Conservation (phyloP, 2,797 vertebrate species). For the Potorous gilbertii region DNA sequence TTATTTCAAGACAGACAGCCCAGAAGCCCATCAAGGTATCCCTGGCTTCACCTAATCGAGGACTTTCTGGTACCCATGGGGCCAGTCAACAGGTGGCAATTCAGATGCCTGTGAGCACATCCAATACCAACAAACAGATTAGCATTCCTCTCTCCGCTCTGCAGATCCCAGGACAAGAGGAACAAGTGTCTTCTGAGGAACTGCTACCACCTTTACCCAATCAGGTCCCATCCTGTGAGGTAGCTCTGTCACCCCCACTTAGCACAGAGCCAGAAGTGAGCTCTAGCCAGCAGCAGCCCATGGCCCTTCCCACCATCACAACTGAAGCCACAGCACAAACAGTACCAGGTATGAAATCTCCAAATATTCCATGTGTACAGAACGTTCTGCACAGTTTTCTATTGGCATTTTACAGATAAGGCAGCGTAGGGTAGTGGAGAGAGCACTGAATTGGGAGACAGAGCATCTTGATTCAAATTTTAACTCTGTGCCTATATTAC, state of each 20-base stretch:
- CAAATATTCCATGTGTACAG: not conserved
- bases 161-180: slow-evolving; percentile 88
- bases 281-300: slow-evolving; percentile 88
- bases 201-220: slow-evolving; percentile 79
- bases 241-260: slow-evolving; percentile 82
- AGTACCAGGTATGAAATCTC: slow-evolving; percentile 87
- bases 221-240: slow-evolving; percentile 80
- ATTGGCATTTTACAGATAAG: not conserved
- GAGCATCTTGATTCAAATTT: not conserved
- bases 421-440: not conserved
- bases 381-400: not conserved
- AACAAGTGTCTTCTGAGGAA: slow-evolving; percentile 84
- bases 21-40: slow-evolving; percentile 82
- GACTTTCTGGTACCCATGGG: slow-evolving; percentile 59
- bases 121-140: slow-evolving; percentile 85
- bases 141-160: slow-evolving; percentile 87
- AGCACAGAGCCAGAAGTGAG: slow-evolving; percentile 90
- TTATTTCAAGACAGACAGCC: slow-evolving; percentile 70
- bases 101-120: slow-evolving; percentile 87
- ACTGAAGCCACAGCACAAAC: slow-evolving; percentile 83
- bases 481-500: not conserved
- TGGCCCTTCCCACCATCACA: slow-evolving; percentile 69
- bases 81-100: slow-evolving; percentile 79
- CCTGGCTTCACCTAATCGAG: slow-evolving; percentile 82
- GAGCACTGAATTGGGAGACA: not conserved